Percentiles rank a stretch among this genome's conserved stretches.
Evolutionary conservation across 2,888 invertebrate genomes (phyloP).

Genomic region (Cylindroiulus punctatus): DNA sequence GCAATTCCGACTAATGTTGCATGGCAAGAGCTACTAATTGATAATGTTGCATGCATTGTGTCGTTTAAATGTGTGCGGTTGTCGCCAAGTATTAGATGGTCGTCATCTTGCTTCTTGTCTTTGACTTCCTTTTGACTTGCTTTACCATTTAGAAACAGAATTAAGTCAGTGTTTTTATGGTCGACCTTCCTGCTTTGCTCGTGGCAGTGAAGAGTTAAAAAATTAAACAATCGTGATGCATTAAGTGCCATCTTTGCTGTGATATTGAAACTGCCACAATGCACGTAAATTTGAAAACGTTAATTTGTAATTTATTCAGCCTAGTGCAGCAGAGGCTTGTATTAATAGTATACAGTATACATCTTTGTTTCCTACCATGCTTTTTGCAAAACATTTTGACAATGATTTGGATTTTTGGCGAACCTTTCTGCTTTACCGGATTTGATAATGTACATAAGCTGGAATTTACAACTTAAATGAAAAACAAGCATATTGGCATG

Average conservation of each 20-base stretch:
- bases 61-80: neutral
- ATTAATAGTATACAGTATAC: no score
- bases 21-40: neutral
- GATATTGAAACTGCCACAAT: conserved; percentile 1
- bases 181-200: neutral
- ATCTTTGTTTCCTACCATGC: no score
- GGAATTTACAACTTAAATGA: no score
- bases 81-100: no score
- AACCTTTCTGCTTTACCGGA: no score
- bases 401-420: no score
- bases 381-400: no score
- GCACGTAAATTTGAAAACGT: neutral
- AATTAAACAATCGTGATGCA: neutral
- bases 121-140: neutral
- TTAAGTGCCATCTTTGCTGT: conserved; percentile 19
- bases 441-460: no score
- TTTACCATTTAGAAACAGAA: no score
- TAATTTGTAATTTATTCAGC: no score
- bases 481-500: no score
- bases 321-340: no score
- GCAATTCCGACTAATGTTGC: conserved; percentile 27
- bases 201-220: neutral
- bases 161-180: neutral
- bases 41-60: neutral
- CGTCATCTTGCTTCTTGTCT: neutral